A percentile compares a stretch with the other conserved stretches of the same genome.
These are phyloP conservation scores for Dolichomitus sp. DNA, from an alignment of 2,888 invertebrate genomes.

Conservation along the genomic window DNA sequence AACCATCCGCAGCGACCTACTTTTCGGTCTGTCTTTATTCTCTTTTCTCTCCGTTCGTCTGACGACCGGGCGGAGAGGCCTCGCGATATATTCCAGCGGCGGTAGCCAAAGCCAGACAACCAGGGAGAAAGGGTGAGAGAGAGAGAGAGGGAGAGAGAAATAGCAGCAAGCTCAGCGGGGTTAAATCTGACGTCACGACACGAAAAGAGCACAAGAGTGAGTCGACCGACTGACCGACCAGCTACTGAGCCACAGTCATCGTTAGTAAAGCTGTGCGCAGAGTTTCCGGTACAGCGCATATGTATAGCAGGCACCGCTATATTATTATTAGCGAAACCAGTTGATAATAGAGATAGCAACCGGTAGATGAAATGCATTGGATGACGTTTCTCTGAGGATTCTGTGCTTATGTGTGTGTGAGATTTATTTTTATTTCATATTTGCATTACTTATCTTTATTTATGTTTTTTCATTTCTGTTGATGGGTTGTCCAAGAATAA, in stretches of 20 bases:
- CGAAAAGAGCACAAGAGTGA: constrained; percentile 52
- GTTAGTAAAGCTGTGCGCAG: constrained; percentile 46
- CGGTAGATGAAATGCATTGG: neutral
- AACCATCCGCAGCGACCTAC: constrained; percentile 37
- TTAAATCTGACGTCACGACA: constrained; percentile 65
- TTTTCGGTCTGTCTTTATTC: constrained; percentile 18
- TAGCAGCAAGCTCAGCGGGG: constrained; percentile 27
- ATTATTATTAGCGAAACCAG: constrained; percentile 39
- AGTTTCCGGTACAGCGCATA: constrained; percentile 50
- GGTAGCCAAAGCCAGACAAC: constrained; percentile 21
- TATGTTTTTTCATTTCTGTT: neutral
- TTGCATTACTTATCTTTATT: neutral
- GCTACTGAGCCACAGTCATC: constrained; percentile 31
- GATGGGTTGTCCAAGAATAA: no score
- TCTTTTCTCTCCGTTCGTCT: constrained; percentile 26
- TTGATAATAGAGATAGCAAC: constrained; percentile 16
- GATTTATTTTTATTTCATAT: neutral
- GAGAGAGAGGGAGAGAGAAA: constrained; percentile 27
- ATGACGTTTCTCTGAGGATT: neutral
- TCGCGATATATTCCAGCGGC: constrained; percentile 20
- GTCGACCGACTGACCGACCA: constrained; percentile 66
- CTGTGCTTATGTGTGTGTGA: no score
- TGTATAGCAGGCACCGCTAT: neutral
- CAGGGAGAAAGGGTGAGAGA: constrained; percentile 35
- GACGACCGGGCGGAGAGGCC: neutral